Conservation (phyloP, 2,797 vertebrate genomes). For the Thripadectes ignobilis region DNA sequence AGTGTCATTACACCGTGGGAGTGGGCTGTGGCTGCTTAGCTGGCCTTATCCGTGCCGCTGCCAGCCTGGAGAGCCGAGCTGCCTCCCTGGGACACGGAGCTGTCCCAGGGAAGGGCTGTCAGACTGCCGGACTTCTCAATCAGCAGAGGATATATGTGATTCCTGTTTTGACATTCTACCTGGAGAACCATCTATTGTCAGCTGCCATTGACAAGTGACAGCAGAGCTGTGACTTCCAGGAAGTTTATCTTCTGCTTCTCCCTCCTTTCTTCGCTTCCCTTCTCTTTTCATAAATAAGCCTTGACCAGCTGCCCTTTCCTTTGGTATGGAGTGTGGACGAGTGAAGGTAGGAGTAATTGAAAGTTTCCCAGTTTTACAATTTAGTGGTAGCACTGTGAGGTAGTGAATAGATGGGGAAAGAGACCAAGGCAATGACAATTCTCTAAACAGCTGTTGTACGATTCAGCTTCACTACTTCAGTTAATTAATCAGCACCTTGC, state of each 20-base stretch:
- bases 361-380: conserved; percentile 58
- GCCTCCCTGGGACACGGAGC: not conserved
- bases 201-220: conserved; percentile 58
- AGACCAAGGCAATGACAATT: conserved; percentile 79
- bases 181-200: conserved; percentile 44
- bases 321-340: not conserved
- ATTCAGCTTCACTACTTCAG: conserved; percentile 84
- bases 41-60: not conserved
- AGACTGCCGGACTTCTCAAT: not conserved
- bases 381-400: conserved; percentile 54
- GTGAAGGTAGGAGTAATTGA: conserved; percentile 38
- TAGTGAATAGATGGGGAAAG: conserved; percentile 78
- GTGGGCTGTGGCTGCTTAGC: conserved; percentile 13
- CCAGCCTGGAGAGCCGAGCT: not conserved
- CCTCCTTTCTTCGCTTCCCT: not conserved
- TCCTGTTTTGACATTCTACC: conserved; percentile 45
- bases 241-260: conserved; percentile 44
- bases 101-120: not conserved
- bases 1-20: conserved; percentile 58
- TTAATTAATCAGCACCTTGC: conserved; percentile 88
- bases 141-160: not conserved
- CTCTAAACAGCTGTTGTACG: conserved; percentile 81
- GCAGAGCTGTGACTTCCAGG: conserved; percentile 34
- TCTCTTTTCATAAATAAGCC: not conserved
- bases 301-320: not conserved